A percentile compares a stretch with the other conserved stretches of the same genome.
phyloP scores from a whole-genome alignment of 1,140 invertebrate species.

The Hyposmocoma kahamanoa region DNA sequence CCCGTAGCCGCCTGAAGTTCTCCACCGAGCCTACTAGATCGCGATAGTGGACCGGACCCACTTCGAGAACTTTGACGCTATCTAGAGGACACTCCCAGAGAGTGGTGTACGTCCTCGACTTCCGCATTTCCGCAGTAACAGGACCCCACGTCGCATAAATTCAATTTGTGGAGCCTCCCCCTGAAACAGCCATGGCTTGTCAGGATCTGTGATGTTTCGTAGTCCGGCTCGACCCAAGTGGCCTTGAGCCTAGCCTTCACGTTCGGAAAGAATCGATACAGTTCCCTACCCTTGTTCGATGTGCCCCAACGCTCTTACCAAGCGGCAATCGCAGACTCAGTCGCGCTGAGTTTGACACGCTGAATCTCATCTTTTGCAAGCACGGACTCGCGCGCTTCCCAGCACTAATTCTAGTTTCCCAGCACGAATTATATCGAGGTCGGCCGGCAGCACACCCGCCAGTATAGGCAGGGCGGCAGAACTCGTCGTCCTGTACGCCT shows the following conservation, averaged over 20 bases:
- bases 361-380: background rate
- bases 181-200: conserved; percentile 3
- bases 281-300: background rate
- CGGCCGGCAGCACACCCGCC: conserved; percentile 20
- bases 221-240: conserved; percentile 4
- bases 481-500: conserved; percentile 23
- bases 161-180: too few species aligned
- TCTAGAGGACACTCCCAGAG: conserved; percentile 1
- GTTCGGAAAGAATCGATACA: background rate
- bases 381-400: background rate
- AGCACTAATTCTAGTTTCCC: too few species aligned
- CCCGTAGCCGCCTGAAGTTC: background rate
- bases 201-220: conserved; percentile 1
- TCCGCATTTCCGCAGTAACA: background rate
- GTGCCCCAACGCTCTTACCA: conserved; percentile 13
- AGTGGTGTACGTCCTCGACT: background rate
- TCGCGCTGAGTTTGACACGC: background rate
- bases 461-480: conserved; percentile 22
- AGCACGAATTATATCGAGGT: conserved; percentile 11
- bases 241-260: background rate
- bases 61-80: background rate
- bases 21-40: background rate
- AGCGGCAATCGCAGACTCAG: background rate
- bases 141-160: too few species aligned
- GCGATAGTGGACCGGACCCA: background rate